Evolutionary conservation across 2,888 invertebrate genomes (phyloP), one percentile per base, ranked within the genome.

Genomic region (Sceliomorpha sp.): DNA sequence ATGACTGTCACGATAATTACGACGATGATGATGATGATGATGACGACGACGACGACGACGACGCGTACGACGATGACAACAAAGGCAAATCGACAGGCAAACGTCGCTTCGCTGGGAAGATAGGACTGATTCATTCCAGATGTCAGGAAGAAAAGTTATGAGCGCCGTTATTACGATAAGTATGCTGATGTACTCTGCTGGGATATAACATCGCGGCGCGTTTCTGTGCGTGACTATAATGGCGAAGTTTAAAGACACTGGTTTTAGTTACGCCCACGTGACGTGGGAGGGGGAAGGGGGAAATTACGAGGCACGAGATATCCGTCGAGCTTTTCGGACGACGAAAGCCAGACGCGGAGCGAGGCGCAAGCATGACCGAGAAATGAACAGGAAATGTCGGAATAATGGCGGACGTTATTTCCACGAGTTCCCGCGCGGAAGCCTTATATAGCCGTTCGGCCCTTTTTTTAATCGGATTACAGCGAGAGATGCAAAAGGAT

Each of bases 91-190:
- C 24, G 37, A 26, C 48, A 55, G 32, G 45, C 56, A 20, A 20
- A 20, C 50, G n/a, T n/a, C n/a, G n/a, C n/a, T n/a, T n/a, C n/a
- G n/a, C n/a, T n/a, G 59, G 67, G 2, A n/a, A 59, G 73, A 73
- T 62, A 67, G 59, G 62, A 53, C 48, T 67, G 75, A 75, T 76
- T 72, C 73, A 75, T 78, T 73, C 75, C 76, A 75, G 70, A 75
- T 73, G 76, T 72, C 72, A 29, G 60, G 42, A 37, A 59, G 63
- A 69, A 72, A 73, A 77, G 58, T 73, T 70, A 75, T 70, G 75
- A 66, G 48, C 51, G 72, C 72, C 73, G 75, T 72, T 71, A 73
- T 58, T 56, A 50, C 72, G 67, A 73, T 72, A 70, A 48, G 20
- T 34, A 26, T 40, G 67, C 45, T 53, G 59, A 55, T 47, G 44